These are phyloP conservation scores for Caenorhabditis brenneri DNA, from an alignment of 1,140 invertebrate species.

Conservation along the genomic window DNA sequence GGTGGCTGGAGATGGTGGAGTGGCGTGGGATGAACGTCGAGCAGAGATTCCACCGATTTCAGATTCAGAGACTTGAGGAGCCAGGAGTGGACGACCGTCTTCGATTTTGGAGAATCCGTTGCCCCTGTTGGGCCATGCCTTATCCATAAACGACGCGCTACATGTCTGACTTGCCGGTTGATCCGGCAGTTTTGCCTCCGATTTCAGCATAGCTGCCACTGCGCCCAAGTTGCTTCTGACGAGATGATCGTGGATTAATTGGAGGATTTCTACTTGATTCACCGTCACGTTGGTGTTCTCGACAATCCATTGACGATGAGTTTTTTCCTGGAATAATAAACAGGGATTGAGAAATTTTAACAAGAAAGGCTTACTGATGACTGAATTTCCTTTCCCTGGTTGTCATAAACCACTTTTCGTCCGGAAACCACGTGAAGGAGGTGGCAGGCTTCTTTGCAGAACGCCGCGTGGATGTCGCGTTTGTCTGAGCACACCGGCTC, in stretches of 20 bases:
- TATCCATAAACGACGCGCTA: constrained; percentile 56
- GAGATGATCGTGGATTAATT: constrained; percentile 89
- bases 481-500: constrained; percentile 95
- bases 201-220: constrained; percentile 59
- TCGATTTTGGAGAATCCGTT: constrained; percentile 41
- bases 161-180: constrained; percentile 57
- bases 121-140: constrained; percentile 35
- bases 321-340: constrained; percentile 60
- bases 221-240: constrained; percentile 76
- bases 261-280: constrained; percentile 87
- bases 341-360: no score
- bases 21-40: background rate
- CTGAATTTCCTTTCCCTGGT: background rate
- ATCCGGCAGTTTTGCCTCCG: constrained; percentile 63
- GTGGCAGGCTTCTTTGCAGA: constrained; percentile 91
- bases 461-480: constrained; percentile 88
- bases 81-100: constrained; percentile 36
- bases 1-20: background rate
- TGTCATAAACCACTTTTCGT: constrained; percentile 76
- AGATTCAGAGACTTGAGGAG: constrained; percentile 10
- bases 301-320: constrained; percentile 81
- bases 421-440: constrained; percentile 84
- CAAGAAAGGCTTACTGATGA: background rate
- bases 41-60: constrained; percentile 27
- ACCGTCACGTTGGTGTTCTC: constrained; percentile 92